Conservation (phyloP, 2,888 invertebrate species). For the Cerastis leucographa region DNA sequence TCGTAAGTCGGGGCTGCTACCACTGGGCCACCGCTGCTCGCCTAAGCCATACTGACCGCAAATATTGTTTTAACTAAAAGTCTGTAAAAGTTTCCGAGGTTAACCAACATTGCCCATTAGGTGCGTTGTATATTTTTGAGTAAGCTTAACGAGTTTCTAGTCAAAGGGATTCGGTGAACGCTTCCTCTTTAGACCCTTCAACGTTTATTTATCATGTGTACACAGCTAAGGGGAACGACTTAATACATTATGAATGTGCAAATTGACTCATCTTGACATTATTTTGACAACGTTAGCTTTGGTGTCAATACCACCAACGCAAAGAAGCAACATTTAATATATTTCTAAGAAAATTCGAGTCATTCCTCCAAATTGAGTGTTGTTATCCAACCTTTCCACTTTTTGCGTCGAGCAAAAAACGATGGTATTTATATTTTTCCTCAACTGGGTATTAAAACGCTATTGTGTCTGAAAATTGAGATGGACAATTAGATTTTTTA, state of each 20-base stretch:
- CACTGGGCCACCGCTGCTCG: too few relatives aligned
- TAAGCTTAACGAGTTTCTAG: slow-evolving; percentile 36
- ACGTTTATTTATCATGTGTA: slow-evolving; percentile 46
- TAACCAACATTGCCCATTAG: slow-evolving; percentile 35
- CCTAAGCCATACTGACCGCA: slow-evolving; percentile 1
- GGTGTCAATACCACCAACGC: slow-evolving; percentile 24
- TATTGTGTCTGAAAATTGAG: slow-evolving; percentile 48
- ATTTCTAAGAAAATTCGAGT: slow-evolving; percentile 54
- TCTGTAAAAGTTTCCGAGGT: slow-evolving; percentile 15
- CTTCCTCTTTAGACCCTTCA: slow-evolving; percentile 31
- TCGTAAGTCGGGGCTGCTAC: too few relatives aligned
- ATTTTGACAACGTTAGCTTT: slow-evolving; percentile 46
- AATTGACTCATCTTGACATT: slow-evolving; percentile 54
- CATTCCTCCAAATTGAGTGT: slow-evolving; percentile 57
- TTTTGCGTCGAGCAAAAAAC: slow-evolving; percentile 31
- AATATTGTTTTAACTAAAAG: slow-evolving; percentile 25
- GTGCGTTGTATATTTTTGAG: slow-evolving; percentile 40
- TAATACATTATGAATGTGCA: slow-evolving; percentile 58
- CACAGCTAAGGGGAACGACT: slow-evolving; percentile 24
- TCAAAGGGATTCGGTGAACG: slow-evolving; percentile 36
- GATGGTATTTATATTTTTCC: slow-evolving; percentile 47
- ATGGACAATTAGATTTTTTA: slow-evolving; percentile 24
- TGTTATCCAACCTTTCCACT: slow-evolving; percentile 46
- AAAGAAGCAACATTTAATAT: slow-evolving; percentile 41
- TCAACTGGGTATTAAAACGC: slow-evolving; percentile 18